Evolutionary conservation across 2,797 vertebrate genomes (phyloP).

Genomic region (Potorous gilbertii): DNA sequence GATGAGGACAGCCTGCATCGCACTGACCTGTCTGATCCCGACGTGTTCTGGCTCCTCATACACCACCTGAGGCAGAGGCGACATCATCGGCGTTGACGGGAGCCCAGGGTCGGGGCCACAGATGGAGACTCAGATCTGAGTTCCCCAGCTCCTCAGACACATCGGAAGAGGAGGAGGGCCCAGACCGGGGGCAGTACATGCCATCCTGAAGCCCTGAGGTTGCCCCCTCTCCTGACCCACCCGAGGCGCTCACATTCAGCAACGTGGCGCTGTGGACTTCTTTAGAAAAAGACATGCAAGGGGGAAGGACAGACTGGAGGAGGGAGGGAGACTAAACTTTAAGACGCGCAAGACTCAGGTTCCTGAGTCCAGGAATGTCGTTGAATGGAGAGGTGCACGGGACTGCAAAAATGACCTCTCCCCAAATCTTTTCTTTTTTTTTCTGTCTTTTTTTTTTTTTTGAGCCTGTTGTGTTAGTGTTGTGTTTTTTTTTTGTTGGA

Average conservation of each 20-base stretch:
- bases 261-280: constrained; percentile 82
- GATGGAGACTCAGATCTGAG: constrained; percentile 94
- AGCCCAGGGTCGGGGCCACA: constrained; percentile 84
- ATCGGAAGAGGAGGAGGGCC: constrained; percentile 94
- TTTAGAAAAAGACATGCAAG: constrained; percentile 71
- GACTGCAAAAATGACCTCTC: constrained; percentile 59
- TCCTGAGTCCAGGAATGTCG: constrained; percentile 22
- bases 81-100: constrained; percentile 87
- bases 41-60: constrained; percentile 99
- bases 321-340: constrained; percentile 36
- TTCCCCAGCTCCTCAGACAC: constrained; percentile 95
- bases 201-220: constrained; percentile 89
- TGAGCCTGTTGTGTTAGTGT: constrained; percentile 70
- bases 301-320: constrained; percentile 59
- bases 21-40: constrained; percentile 95
- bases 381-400: constrained; percentile 50
- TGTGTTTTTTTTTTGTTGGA: constrained; percentile 44
- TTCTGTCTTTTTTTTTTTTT: not conserved
- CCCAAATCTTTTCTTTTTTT: constrained; percentile 49
- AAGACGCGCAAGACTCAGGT: constrained; percentile 29
- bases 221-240: constrained; percentile 53
- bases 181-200: constrained; percentile 97
- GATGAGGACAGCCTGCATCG: constrained; percentile 95
- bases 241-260: constrained; percentile 69
- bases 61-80: constrained; percentile 96